phyloP scores from a whole-genome alignment of 2,888 invertebrate species.

The Alcis repandata region DNA sequence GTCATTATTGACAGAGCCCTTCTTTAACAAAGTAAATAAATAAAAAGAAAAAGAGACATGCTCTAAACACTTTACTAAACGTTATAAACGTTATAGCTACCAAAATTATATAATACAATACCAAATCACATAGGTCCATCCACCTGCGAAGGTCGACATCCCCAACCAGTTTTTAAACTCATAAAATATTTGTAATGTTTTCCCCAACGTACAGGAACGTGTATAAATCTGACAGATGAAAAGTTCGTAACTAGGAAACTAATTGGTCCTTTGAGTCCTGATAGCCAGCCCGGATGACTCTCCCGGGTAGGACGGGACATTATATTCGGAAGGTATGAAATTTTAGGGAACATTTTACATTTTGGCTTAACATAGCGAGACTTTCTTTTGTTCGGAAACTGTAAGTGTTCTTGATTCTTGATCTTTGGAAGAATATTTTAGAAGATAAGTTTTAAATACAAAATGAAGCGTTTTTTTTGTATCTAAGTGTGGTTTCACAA shows the following conservation, averaged over 20 bases:
- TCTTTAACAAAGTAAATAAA: no score
- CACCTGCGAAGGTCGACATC: conserved; percentile 28
- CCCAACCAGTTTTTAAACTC: conserved; percentile 43
- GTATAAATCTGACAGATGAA: conserved; percentile 68
- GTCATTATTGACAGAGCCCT: no score
- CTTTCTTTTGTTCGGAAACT: neutral
- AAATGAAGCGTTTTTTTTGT: no score
- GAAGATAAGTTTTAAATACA: neutral
- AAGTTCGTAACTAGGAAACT: conserved; percentile 77
- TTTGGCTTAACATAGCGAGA: neutral
- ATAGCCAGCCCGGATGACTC: conserved; percentile 70
- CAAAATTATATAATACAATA: no score
- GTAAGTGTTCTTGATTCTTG: neutral
- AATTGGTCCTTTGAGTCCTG: conserved; percentile 69
- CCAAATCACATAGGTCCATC: no score
- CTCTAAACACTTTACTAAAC: no score
- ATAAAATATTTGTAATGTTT: conserved; percentile 52
- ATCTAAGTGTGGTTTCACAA: no score
- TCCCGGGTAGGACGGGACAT: conserved; percentile 54
- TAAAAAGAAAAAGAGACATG: no score
- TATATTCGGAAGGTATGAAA: conserved; percentile 27
- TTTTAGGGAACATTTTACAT: conserved; percentile 16
- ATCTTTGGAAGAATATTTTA: neutral
- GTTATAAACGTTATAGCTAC: no score
- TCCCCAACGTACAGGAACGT: conserved; percentile 51